Conservation (phyloP, 2,113 vertebrate genomes). For the Pelobates fuscus region DNA sequence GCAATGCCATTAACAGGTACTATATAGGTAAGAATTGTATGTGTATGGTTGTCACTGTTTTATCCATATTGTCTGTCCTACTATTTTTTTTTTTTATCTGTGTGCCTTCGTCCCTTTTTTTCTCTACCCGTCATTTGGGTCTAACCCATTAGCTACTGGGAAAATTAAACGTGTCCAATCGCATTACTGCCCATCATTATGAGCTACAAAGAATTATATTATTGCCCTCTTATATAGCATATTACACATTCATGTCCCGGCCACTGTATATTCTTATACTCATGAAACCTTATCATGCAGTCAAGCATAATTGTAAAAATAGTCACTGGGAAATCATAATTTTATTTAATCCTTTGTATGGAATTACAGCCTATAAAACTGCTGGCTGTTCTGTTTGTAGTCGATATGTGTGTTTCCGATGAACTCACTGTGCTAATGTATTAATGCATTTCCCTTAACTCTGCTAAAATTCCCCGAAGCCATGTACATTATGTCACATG, state of each 20-base stretch:
- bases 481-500: constrained; percentile 33
- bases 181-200: neutral
- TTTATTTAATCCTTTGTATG: neutral
- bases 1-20: too few species aligned
- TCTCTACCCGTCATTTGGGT: neutral
- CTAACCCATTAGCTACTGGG: neutral
- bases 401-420: constrained; percentile 34
- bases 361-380: neutral
- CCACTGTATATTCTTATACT: neutral
- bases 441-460: constrained; percentile 40
- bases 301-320: neutral
- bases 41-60: too few species aligned
- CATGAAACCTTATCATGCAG: neutral
- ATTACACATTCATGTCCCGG: too few species aligned
- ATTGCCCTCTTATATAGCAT: neutral
- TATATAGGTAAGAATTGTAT: too few species aligned
- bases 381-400: constrained; percentile 11
- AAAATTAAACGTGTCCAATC: neutral
- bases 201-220: neutral
- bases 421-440: constrained; percentile 34
- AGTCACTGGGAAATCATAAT: neutral
- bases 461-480: constrained; percentile 27
- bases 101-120: too few species aligned
- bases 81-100: too few species aligned
- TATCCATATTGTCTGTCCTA: too few species aligned